Conservation (phyloP, 1,140 invertebrate species). For the Arctopsyche grandis region DNA sequence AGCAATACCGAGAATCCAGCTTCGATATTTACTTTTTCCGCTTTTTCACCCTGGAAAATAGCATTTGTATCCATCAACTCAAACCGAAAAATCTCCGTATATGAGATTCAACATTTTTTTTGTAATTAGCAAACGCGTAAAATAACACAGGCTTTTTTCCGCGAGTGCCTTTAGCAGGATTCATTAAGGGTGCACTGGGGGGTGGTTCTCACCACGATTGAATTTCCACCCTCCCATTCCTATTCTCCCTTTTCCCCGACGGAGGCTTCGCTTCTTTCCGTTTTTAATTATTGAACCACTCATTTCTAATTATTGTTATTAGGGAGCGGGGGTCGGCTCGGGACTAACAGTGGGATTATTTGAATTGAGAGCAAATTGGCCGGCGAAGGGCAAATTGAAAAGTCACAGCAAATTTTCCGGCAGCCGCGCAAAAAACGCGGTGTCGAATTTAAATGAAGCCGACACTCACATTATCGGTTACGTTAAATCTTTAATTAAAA, state of each 20-base stretch:
- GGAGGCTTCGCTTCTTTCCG: constrained; percentile 61
- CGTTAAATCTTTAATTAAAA: background rate
- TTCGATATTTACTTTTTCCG: constrained; percentile 18
- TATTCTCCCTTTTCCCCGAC: constrained; percentile 38
- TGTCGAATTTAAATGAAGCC: constrained; percentile 21
- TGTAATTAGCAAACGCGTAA: background rate
- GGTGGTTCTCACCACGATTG: background rate
- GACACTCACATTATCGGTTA: background rate
- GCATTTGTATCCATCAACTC: background rate
- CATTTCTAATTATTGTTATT: constrained; percentile 70
- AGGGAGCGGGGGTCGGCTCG: constrained; percentile 55
- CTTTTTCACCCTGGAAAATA: background rate
- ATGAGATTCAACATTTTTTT: background rate
- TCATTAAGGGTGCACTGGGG: constrained; percentile 30
- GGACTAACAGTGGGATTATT: constrained; percentile 55
- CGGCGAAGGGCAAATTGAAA: constrained; percentile 51
- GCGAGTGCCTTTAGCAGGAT: constrained; percentile 25
- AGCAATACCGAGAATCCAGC: constrained; percentile 6
- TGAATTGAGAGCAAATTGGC: constrained; percentile 54
- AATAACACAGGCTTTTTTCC: background rate
- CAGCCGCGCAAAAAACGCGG: constrained; percentile 1
- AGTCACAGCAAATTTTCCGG: constrained; percentile 49
- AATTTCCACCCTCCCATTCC: background rate
- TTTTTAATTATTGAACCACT: constrained; percentile 71
- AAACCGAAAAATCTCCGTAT: no score